A percentile compares a stretch with the other conserved stretches of the same genome.
phyloP scores from a whole-genome alignment of 2,113 vertebrate species.

The Hypocryptadius cinnamomeus region DNA sequence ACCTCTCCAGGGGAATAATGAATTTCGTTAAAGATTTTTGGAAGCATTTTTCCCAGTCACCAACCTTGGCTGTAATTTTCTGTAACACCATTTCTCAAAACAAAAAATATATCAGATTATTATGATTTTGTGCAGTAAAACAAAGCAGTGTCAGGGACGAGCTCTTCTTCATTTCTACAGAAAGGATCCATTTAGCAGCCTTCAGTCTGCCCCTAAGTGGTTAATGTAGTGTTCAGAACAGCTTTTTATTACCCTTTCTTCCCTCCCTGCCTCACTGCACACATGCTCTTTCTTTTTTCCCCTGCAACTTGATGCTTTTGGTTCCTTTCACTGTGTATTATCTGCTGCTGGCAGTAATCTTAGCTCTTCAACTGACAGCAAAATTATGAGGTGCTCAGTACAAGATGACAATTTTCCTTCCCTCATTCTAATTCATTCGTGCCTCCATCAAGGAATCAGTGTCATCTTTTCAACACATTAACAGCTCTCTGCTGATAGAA shows the following conservation, averaged over 20 bases:
- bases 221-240: conserved; percentile 44
- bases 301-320: conserved; percentile 37
- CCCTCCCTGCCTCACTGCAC: conserved; percentile 20
- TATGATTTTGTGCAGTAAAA: neutral
- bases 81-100: neutral
- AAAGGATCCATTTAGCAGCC: neutral
- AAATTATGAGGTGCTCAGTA: conserved; percentile 56
- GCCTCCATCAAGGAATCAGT: conserved; percentile 6
- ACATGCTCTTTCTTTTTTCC: neutral
- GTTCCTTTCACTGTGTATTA: conserved; percentile 30
- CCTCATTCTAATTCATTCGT: conserved; percentile 42
- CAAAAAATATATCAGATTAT: neutral
- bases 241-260: conserved; percentile 33
- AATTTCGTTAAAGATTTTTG: neutral
- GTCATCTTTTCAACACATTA: neutral
- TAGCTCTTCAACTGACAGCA: conserved; percentile 52
- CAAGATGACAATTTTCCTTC: conserved; percentile 43
- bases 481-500: conserved; percentile 32
- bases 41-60: neutral
- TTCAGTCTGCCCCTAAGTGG: conserved; percentile 13
- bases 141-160: neutral
- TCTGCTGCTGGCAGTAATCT: conserved; percentile 44
- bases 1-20: neutral
- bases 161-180: neutral
- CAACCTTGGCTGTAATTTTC: neutral